A percentile compares a stretch with the other conserved stretches of the same genome.
Evolutionary conservation across 2,113 vertebrate genomes (phyloP).

Genomic region (Podarcis raffonei): DNA sequence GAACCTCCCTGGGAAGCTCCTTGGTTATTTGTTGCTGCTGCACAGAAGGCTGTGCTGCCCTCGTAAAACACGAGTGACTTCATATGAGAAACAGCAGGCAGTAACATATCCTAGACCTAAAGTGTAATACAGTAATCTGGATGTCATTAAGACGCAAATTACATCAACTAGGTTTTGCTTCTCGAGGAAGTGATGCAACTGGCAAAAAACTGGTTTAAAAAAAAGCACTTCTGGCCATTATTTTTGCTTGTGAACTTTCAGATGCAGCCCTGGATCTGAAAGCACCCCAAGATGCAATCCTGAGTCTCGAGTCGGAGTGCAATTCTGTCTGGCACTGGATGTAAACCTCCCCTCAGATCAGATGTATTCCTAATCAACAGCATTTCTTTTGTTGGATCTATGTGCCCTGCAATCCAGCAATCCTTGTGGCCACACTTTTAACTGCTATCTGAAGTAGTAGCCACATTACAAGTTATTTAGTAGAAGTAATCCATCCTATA

Average conservation of each 20-base stretch:
- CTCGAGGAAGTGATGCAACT: background rate
- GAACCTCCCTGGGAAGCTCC: background rate
- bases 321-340: background rate
- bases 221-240: background rate
- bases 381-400: background rate
- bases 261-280: background rate
- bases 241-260: background rate
- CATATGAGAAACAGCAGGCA: background rate
- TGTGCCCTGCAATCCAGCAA: too few species aligned
- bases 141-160: background rate
- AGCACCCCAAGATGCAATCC: background rate
- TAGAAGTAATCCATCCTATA: too few species aligned
- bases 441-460: too few species aligned
- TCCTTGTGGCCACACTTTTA: too few species aligned
- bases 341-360: background rate
- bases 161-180: background rate
- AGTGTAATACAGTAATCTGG: background rate
- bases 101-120: background rate
- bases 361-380: background rate
- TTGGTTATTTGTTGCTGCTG: background rate
- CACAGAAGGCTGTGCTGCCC: too few species aligned
- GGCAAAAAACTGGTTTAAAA: background rate
- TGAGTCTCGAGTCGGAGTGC: background rate
- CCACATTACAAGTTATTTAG: too few species aligned
- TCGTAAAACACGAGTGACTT: background rate